Conservation (phyloP, 1,140 invertebrate genomes). For the Pogonognathellus flavescens region DNA sequence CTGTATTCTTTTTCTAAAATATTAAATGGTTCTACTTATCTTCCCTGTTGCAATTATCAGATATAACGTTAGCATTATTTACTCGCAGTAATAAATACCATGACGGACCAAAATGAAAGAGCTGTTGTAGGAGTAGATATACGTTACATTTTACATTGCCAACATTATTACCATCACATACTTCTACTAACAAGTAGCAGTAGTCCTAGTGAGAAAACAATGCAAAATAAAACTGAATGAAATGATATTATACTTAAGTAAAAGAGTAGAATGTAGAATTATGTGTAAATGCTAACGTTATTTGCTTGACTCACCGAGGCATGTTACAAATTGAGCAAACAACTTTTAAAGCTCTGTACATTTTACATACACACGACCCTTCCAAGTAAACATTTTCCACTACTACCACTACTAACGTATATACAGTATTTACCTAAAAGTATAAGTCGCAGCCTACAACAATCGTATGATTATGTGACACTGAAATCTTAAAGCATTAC, state of each 20-base stretch:
- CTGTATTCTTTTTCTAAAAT: too few relatives aligned
- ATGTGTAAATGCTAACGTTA: background rate
- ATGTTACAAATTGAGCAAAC: background rate
- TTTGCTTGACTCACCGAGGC: background rate
- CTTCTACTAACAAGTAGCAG: background rate
- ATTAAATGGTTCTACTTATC: slow-evolving; percentile 15
- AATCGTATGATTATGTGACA: background rate
- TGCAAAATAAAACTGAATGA: slow-evolving; percentile 41
- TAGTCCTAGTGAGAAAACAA: slow-evolving; percentile 8
- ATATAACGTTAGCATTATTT: background rate
- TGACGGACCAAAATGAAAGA: slow-evolving; percentile 3
- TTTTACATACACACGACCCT: too few relatives aligned
- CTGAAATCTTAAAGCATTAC: background rate
- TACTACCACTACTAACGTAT: too few relatives aligned
- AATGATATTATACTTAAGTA: background rate
- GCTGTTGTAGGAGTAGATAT: too few relatives aligned
- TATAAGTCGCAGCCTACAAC: background rate
- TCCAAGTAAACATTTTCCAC: too few relatives aligned
- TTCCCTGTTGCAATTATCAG: slow-evolving; percentile 4
- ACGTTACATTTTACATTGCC: too few relatives aligned
- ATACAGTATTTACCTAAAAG: background rate
- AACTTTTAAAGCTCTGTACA: too few relatives aligned
- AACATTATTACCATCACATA: too few relatives aligned
- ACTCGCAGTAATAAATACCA: slow-evolving; percentile 3
- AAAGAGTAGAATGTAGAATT: too few relatives aligned